Evolutionary conservation across 2,113 vertebrate species (phyloP), one percentile per base, ranked within the genome.

Genomic region (Trichechus manatus): DNA sequence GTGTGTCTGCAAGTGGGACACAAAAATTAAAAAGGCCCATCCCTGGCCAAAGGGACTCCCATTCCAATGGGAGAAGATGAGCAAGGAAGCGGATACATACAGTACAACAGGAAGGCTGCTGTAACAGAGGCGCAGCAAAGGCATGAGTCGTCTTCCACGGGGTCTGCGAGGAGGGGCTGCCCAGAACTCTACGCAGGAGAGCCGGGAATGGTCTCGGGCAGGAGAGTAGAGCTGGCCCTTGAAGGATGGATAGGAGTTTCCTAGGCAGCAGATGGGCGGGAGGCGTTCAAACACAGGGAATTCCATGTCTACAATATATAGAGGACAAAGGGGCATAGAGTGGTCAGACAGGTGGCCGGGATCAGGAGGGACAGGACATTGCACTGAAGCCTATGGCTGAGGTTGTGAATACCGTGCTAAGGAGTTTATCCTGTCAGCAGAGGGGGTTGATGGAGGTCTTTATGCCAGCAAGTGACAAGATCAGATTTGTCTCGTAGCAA

Each of bases 401-500:
- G 68, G 23, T 4, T 14, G 31, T 33, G n/a, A 47, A 56, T 74
- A 23, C 39, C 23, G 0, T 13, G 13, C 68, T 93, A 25, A 20
- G n/a, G 44, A 75, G 39, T 53, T 42, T 64, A 61, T 47, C 29
- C 78, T 44, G 56, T 64, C 53, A 5, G 53, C 72, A 47, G 84
- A 84, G 81, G 56, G 66, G 42, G 36, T 82, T 96, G 96, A 94
- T 66, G 93, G 85, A 94, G 83, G 89, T 85, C 93, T 91, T 36
- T 61, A 31, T 79, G 89, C 86, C 75, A 33, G 66, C n/a, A 93
- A 93, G 78, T 88, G 96, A 97, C 94, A 91, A 61, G 91, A 44
- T 87, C 47, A 23, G 82, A 96, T 97, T 95, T 72, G 66, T 97
- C 97, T 89, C 50, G 23, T 33, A 89, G 93, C 64, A 19, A 91